These are phyloP conservation scores for Tupaia tana DNA, from an alignment of 2,113 vertebrate species.

Conservation along the genomic window DNA sequence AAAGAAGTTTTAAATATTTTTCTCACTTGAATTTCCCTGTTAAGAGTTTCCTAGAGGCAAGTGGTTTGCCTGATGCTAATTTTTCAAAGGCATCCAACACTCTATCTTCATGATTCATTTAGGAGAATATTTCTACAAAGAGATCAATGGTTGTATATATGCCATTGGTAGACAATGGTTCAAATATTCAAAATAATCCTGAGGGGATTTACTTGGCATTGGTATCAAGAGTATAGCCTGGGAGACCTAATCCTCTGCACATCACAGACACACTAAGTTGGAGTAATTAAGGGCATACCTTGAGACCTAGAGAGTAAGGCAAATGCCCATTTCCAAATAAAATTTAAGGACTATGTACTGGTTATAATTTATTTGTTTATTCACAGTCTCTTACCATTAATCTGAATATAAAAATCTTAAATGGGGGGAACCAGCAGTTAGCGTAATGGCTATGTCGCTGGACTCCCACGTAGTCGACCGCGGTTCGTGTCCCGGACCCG, in stretches of 20 bases:
- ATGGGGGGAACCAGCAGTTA: too few species aligned
- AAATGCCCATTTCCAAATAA: neutral
- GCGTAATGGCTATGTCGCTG: too few species aligned
- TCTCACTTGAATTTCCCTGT: neutral
- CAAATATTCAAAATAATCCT: slow-evolving; percentile 28
- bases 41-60: neutral
- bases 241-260: slow-evolving; percentile 33
- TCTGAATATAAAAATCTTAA: too few species aligned
- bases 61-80: neutral
- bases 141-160: slow-evolving; percentile 29
- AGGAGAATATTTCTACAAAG: neutral
- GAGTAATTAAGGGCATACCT: slow-evolving; percentile 33
- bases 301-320: slow-evolving; percentile 13
- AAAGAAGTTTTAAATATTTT: neutral
- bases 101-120: neutral
- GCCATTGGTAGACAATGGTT: neutral
- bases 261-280: neutral
- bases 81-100: neutral
- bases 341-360: neutral
- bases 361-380: too few species aligned
- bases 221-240: neutral
- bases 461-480: too few species aligned
- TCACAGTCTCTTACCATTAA: too few species aligned
- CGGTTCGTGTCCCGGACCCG: too few species aligned
- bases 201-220: slow-evolving; percentile 21